phyloP scores from a whole-genome alignment of 2,797 vertebrate genomes.

The Kryptopterus vitreolus region DNA sequence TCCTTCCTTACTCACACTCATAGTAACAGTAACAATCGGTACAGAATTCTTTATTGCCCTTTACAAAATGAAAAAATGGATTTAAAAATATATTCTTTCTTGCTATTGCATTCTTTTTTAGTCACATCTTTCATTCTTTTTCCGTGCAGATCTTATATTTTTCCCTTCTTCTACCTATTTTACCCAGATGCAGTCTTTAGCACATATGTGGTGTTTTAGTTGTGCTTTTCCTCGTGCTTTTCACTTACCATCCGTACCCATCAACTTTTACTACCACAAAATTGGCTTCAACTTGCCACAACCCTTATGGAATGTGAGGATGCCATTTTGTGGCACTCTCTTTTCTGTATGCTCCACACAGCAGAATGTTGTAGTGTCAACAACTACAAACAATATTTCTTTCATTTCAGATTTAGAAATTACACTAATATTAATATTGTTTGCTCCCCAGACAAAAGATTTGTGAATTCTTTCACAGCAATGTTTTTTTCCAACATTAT shows the following conservation, averaged over 20 bases:
- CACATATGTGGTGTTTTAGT: not conserved
- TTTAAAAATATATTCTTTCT: conserved; percentile 5
- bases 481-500: too few species aligned
- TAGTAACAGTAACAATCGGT: conserved; percentile 30
- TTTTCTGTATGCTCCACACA: not conserved
- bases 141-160: not conserved
- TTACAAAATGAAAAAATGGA: conserved; percentile 18
- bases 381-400: not conserved
- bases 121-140: conserved; percentile 13
- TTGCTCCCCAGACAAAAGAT: too few species aligned
- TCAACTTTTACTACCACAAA: not conserved
- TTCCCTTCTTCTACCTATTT: conserved; percentile 5
- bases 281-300: too few species aligned
- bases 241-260: not conserved
- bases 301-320: not conserved
- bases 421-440: not conserved
- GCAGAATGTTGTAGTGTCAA: not conserved
- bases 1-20: conserved; percentile 29
- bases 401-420: not conserved
- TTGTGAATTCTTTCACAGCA: too few species aligned
- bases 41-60: conserved; percentile 1
- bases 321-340: not conserved
- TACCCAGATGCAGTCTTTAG: not conserved
- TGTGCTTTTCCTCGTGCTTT: not conserved
- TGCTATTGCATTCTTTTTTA: conserved; percentile 17